Percentiles rank a stretch among this genome's conserved stretches.
Conservation (phyloP, 2,113 vertebrate genomes). For the Ageneiosus marmoratus region DNA sequence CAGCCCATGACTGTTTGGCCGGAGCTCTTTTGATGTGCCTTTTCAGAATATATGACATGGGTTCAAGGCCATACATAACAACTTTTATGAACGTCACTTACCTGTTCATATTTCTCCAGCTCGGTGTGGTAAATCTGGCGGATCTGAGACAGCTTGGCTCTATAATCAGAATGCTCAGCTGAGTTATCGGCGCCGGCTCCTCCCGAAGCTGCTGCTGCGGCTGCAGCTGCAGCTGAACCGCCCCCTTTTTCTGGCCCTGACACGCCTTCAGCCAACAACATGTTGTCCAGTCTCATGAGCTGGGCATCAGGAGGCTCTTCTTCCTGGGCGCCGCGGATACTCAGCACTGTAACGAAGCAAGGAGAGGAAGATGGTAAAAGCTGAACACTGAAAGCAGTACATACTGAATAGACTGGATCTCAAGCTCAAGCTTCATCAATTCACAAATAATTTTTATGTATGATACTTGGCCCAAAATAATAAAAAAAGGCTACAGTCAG, state of each 20-base stretch:
- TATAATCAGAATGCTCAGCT: slow-evolving; percentile 92
- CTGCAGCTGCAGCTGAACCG: slow-evolving; percentile 85
- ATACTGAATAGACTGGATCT: slow-evolving; percentile 1
- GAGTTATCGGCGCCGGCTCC: slow-evolving; percentile 89
- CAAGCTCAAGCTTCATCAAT: slow-evolving; percentile 2
- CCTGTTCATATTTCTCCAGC: slow-evolving; percentile 99
- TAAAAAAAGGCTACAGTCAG: slow-evolving; percentile 29
- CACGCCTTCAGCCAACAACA: slow-evolving; percentile 94
- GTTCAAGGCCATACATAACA: background rate
- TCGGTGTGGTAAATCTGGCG: slow-evolving; percentile 98
- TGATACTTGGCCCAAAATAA: too few relatives aligned
- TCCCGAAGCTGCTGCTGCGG: slow-evolving; percentile 84
- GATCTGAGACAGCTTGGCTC: slow-evolving; percentile 96
- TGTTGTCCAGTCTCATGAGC: slow-evolving; percentile 98
- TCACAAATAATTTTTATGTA: slow-evolving; percentile 14
- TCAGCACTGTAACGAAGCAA: slow-evolving; percentile 83
- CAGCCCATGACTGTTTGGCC: background rate
- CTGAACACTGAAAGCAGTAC: slow-evolving; percentile 54
- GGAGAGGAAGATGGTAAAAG: slow-evolving; percentile 48
- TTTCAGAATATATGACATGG: background rate
- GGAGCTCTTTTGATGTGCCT: background rate
- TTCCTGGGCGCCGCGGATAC: slow-evolving; percentile 94
- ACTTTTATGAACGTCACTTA: slow-evolving; percentile 59
- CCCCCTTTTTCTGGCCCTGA: slow-evolving; percentile 94
- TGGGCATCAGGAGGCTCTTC: slow-evolving; percentile 95